These are phyloP conservation scores for Antedon mediterranea DNA, from an alignment of 53 echinoderm and acorn worm genomes.

Conservation along the genomic window DNA sequence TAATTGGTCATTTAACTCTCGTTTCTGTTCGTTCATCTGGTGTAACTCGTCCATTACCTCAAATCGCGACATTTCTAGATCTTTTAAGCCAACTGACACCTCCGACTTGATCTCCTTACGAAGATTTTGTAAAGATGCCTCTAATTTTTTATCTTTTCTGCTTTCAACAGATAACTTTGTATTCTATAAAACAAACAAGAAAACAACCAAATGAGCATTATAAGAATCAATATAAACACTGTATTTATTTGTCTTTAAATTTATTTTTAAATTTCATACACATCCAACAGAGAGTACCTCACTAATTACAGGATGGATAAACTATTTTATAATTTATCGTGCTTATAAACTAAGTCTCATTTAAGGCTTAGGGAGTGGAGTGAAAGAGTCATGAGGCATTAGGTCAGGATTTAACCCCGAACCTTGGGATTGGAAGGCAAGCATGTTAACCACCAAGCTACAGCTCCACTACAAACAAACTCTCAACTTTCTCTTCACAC, in stretches of 20 bases:
- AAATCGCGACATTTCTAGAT: conserved; percentile 47
- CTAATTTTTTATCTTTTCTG: conserved; percentile 21
- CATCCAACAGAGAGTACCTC: too few relatives aligned
- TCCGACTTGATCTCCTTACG: conserved; percentile 45
- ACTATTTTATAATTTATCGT: too few relatives aligned
- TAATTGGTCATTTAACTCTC: conserved; percentile 36
- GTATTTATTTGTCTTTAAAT: too few relatives aligned
- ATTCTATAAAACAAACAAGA: conserved; percentile 8
- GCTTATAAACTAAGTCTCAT: too few relatives aligned
- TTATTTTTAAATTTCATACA: neutral
- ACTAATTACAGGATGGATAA: too few relatives aligned
- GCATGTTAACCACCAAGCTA: too few relatives aligned
- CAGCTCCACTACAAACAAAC: too few relatives aligned
- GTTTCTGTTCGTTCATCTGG: conserved; percentile 60
- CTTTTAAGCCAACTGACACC: conserved; percentile 34
- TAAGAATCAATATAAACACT: too few relatives aligned
- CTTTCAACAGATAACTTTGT: conserved; percentile 11
- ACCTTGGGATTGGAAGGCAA: too few relatives aligned
- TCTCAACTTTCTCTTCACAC: neutral
- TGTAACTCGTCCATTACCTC: conserved; percentile 75
- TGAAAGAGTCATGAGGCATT: too few relatives aligned
- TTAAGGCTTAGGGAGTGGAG: too few relatives aligned
- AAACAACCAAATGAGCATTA: neutral
- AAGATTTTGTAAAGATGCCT: conserved; percentile 35
- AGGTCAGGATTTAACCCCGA: too few relatives aligned